Conservation (phyloP, 2,888 invertebrate genomes). For the Arge pagana region DNA sequence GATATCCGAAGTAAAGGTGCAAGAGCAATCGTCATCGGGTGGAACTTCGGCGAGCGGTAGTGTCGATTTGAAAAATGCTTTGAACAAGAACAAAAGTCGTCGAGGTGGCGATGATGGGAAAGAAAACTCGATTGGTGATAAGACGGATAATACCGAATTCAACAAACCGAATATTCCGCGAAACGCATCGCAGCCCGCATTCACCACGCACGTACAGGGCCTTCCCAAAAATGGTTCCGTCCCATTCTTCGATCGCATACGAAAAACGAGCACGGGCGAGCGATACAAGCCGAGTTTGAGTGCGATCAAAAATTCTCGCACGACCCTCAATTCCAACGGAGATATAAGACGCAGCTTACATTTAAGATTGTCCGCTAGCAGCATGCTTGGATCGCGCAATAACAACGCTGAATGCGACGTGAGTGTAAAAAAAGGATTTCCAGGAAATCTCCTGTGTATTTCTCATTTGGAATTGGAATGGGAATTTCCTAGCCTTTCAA, state of each 20-base stretch:
- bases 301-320: slow-evolving; percentile 77
- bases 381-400: slow-evolving; percentile 64
- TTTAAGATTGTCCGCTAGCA: slow-evolving; percentile 63
- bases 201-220: slow-evolving; percentile 74
- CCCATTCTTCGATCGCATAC: slow-evolving; percentile 84
- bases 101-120: slow-evolving; percentile 56
- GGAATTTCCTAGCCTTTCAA: too few species aligned
- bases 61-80: slow-evolving; percentile 50
- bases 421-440: slow-evolving; percentile 40
- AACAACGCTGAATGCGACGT: slow-evolving; percentile 64
- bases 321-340: slow-evolving; percentile 75
- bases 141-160: slow-evolving; percentile 49
- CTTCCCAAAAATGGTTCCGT: slow-evolving; percentile 88
- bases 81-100: slow-evolving; percentile 46
- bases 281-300: slow-evolving; percentile 83
- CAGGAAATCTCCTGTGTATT: background rate
- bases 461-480: too few species aligned
- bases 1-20: slow-evolving; percentile 81
- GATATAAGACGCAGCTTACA: slow-evolving; percentile 70
- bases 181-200: slow-evolving; percentile 87
- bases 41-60: slow-evolving; percentile 61
- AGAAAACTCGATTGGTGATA: slow-evolving; percentile 43
- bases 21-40: slow-evolving; percentile 66
- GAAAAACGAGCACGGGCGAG: slow-evolving; percentile 83
- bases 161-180: slow-evolving; percentile 69